These are phyloP conservation scores for Portevinia maculata DNA, from an alignment of 2,888 invertebrate genomes.

Conservation along the genomic window DNA sequence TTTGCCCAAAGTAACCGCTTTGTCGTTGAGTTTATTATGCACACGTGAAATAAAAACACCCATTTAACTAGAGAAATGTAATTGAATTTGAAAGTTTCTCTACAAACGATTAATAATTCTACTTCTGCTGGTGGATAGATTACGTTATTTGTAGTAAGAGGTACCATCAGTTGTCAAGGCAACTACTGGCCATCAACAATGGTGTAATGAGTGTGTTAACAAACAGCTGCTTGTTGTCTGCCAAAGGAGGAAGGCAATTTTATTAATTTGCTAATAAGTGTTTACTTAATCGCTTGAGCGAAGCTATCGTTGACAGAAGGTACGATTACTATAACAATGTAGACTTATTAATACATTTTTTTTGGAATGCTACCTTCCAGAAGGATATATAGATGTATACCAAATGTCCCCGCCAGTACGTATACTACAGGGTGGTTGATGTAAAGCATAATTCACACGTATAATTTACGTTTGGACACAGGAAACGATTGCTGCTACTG, in stretches of 20 bases:
- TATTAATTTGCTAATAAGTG: constrained; percentile 1
- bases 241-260: background rate
- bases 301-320: too few species aligned
- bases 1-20: constrained; percentile 27
- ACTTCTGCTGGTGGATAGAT: background rate
- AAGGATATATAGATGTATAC: too few species aligned
- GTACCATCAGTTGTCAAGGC: constrained; percentile 35
- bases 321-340: too few species aligned
- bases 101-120: constrained; percentile 6
- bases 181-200: constrained; percentile 47
- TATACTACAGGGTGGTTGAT: too few species aligned
- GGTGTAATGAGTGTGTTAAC: constrained; percentile 15
- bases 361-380: too few species aligned
- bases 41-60: constrained; percentile 64
- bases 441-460: too few species aligned
- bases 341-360: too few species aligned
- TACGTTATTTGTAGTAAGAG: constrained; percentile 1
- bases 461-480: too few species aligned
- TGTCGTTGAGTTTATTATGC: constrained; percentile 53
- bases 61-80: constrained; percentile 37
- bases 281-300: too few species aligned
- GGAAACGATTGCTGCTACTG: too few species aligned
- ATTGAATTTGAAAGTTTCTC: background rate
- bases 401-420: too few species aligned
- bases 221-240: background rate